Evolutionary conservation across 92 coral and sea anemone genomes (phyloP).

Genomic region (Anthopleura xanthogrammica): DNA sequence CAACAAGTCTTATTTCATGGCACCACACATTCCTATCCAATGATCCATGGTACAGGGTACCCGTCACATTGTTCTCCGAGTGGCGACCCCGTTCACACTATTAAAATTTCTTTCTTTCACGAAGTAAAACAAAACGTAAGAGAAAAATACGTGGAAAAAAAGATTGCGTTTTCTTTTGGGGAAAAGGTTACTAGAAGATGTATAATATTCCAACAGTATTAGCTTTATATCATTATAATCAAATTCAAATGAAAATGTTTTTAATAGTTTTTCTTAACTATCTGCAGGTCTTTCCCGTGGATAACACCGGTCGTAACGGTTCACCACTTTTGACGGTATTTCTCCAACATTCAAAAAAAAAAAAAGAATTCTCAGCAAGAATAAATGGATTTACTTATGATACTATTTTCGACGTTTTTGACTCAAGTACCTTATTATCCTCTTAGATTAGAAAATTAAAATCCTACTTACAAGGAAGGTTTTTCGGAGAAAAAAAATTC

Average conservation of each 20-base stretch:
- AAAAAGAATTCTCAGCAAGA: neutral
- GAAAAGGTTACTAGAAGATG: neutral
- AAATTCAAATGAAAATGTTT: too few species aligned
- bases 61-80: conserved; percentile 6
- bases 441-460: neutral
- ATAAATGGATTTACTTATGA: neutral
- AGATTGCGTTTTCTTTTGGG: neutral
- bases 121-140: neutral
- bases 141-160: neutral
- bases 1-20: conserved; percentile 87
- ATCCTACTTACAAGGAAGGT: neutral
- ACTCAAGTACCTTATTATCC: neutral
- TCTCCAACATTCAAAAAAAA: neutral
- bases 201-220: neutral
- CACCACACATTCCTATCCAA: conserved; percentile 60
- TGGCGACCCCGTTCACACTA: neutral
- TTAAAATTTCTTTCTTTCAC: neutral
- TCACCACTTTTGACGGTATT: neutral
- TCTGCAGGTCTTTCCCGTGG: neutral
- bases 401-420: neutral
- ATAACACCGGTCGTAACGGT: neutral
- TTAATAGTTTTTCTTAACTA: neutral
- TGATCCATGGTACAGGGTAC: conserved; percentile 51
- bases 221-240: too few species aligned
- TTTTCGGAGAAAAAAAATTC: neutral